A percentile compares a stretch with the other conserved stretches of the same genome.
Conservation (phyloP, 2,888 invertebrate species). For the Fragum sueziense region DNA sequence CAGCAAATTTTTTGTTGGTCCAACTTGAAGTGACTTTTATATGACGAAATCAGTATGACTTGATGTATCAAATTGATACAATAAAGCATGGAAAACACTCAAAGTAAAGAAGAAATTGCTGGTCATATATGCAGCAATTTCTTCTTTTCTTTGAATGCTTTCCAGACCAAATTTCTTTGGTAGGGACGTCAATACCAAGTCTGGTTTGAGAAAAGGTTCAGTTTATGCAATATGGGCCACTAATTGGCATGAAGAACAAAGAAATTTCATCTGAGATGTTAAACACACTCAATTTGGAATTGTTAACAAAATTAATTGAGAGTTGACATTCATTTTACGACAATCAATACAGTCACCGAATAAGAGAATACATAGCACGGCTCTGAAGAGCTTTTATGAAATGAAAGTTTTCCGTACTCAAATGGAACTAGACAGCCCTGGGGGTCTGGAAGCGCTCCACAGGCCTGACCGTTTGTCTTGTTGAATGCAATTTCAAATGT, state of each 20-base stretch:
- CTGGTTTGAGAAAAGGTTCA: no score
- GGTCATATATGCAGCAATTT: background rate
- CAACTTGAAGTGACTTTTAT: background rate
- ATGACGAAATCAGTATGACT: background rate
- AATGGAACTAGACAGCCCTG: no score
- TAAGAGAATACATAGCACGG: no score
- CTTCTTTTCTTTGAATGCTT: background rate
- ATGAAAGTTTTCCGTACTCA: no score
- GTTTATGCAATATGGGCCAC: background rate
- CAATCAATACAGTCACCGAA: no score
- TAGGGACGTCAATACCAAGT: no score
- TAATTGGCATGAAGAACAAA: background rate
- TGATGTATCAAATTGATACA: background rate
- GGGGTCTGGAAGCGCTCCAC: no score
- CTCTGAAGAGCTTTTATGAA: no score
- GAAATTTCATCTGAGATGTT: background rate
- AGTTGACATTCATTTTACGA: background rate
- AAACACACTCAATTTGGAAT: background rate
- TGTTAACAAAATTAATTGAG: background rate
- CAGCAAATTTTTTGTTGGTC: background rate
- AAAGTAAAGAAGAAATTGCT: background rate
- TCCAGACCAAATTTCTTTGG: no score
- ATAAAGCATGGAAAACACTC: background rate
- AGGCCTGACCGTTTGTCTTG: no score
- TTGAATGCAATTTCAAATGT: no score